Percentiles rank a stretch among this genome's conserved stretches.
phyloP scores from a whole-genome alignment of 2,797 vertebrate species.

The Rhinichthys osculus region DNA sequence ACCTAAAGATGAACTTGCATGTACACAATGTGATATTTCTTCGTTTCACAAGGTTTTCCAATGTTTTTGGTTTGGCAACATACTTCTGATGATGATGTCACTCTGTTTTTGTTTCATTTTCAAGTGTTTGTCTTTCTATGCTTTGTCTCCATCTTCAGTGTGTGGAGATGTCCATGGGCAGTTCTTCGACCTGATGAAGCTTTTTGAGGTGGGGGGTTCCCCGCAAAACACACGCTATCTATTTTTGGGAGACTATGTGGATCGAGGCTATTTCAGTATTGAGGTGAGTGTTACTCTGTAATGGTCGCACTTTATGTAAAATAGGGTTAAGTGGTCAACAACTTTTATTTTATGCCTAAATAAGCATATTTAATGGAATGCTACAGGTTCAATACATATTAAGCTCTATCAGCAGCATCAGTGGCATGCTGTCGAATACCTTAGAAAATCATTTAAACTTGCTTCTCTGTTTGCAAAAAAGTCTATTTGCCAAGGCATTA shows the following conservation, averaged over 20 bases:
- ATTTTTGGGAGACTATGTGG: conserved; percentile 98
- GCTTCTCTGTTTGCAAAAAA: neutral
- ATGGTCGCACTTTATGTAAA: neutral
- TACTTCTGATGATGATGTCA: neutral
- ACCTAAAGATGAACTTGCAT: neutral
- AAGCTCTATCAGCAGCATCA: neutral
- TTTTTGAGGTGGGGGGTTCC: conserved; percentile 96
- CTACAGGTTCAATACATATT: neutral
- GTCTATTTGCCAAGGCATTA: neutral
- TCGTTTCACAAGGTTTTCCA: neutral
- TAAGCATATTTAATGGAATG: neutral
- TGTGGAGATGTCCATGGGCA: conserved; percentile 98
- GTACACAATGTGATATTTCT: neutral
- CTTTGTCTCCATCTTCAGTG: conserved; percentile 75
- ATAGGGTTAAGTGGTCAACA: neutral
- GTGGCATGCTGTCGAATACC: neutral
- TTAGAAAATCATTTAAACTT: neutral
- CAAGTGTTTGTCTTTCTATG: conserved; percentile 12
- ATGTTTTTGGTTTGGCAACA: neutral
- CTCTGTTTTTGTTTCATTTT: neutral
- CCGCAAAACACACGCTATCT: conserved; percentile 94
- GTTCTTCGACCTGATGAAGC: conserved; percentile 99
- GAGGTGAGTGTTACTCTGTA: conserved; percentile 81
- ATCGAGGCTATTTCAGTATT: conserved; percentile 99
- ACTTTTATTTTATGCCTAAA: neutral